These are phyloP conservation scores for Drosophila birchii DNA, from an alignment of 2,888 invertebrate genomes.

Conservation along the genomic window DNA sequence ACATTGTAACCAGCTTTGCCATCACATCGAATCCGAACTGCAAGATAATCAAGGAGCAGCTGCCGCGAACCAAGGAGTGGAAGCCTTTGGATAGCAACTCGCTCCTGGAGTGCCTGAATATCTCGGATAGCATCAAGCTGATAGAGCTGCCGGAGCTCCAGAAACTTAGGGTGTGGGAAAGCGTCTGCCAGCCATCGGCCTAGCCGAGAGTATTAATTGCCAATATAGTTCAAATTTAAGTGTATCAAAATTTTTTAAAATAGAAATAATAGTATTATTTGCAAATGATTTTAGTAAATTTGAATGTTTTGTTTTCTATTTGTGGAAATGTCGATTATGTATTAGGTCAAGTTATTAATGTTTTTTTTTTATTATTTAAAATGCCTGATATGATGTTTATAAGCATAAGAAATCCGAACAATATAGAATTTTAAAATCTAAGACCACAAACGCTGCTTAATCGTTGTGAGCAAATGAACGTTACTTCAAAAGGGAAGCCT, in stretches of 20 bases:
- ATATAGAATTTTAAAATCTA: too few relatives aligned
- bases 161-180: constrained; percentile 79
- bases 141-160: constrained; percentile 79
- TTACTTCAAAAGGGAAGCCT: background rate
- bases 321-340: background rate
- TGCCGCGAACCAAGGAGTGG: constrained; percentile 49
- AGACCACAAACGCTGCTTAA: too few relatives aligned
- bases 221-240: constrained; percentile 1
- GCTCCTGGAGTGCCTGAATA: constrained; percentile 75
- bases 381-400: background rate
- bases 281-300: background rate
- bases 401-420: too few relatives aligned
- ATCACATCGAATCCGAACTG: constrained; percentile 80
- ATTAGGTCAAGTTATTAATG: background rate
- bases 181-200: constrained; percentile 17
- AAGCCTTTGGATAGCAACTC: constrained; percentile 56
- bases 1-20: constrained; percentile 82
- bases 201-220: background rate
- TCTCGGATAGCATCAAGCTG: constrained; percentile 68
- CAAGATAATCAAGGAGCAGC: constrained; percentile 22
- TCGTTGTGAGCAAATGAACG: background rate
- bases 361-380: too few relatives aligned
- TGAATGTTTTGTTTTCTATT: background rate
- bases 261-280: background rate
- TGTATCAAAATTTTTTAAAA: background rate